Base-by-base conservation (phyloP, 2,888 invertebrate species). In the Lepeophtheirus nordmannii region DNA sequence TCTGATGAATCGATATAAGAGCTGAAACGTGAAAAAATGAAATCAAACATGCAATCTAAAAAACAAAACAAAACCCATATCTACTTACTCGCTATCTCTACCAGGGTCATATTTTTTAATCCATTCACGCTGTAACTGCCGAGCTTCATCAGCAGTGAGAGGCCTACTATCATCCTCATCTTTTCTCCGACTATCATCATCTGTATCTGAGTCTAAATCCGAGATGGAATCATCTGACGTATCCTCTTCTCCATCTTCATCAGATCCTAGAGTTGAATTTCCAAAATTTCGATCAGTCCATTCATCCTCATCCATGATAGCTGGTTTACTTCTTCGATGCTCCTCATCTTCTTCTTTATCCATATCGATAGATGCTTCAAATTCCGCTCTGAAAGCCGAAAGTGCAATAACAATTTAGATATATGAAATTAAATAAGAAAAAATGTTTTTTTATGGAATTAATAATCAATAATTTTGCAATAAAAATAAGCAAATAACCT, bases 281-380 rank as follows among this genome's bases (percentile, higher is more conserved):
- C 77, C 75, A 75, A 90, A 90, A 78, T 94, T 94, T 70, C 89
- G 82, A 71, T 91, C 90, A 0, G 91, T 92, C 88, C 93, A 92
- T 75, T 93, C 92, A 73, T 93, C 92, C 75, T 94, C 93, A 73
- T 91, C 91, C 76, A 91, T 89, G 76, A 89, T 88, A 75, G 83
- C 83, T 30, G 81, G 79, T 2, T 46, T 46, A 8, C 8, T 46
- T 14, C 14, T 46, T 14, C 53, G 53, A 46, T 17, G 53, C 5
- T 14, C 14, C 8, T 41, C 41, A 10, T 46, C 17, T 46, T 81
- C 79, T 71, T 83, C 73, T 59, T 74, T 74, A 62, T 71, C 71
- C 37, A 65, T 56, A 22, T 83, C 1, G 82, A 83, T 72, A 82
- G 79, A 64, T 11, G 65, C 69, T n/a, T 63, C 63, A 63, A 63